Base-by-base conservation (phyloP, 2,113 vertebrate genomes). In the Oceanites oceanicus region DNA sequence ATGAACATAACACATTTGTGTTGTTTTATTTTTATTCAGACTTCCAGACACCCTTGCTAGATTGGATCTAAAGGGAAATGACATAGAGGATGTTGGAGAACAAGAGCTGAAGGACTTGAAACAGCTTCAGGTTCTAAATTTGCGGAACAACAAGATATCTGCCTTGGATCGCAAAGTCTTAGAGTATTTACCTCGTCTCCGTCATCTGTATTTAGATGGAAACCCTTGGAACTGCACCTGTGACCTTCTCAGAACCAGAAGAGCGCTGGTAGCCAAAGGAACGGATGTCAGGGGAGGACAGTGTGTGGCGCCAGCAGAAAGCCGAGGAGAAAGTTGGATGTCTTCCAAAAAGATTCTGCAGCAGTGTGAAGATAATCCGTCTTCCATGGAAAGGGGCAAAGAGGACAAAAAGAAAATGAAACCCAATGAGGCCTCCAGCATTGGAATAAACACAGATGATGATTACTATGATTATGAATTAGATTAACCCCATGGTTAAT, bases 201-300 rank as follows among this genome's bases (percentile, higher is more conserved):
- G 97, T 63, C 95, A 98, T 19, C 96, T 99, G 13, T 98, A 98
- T 79, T 97, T 99, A 59, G 98, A 99, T 45, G 98, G 98, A 58
- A 99, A 99, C 73, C 98, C 98, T 1, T 99, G 98, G 98, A 98
- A 99, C 68, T 99, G 98, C 92, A 99, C 98, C 40, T 99, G 98
- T 61, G 97, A 98, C 61, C 98, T 99, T 44, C 81, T 98, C 36
- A 93, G 92, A 76, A 98, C 96, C 13, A 97, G 98, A 93, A 98
- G 93, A 68, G 86, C 75, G 0, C 92, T 99, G 91, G 93, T 97
- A 75, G 98, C 97, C 83, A 98, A 98, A 84, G 97, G 98, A 40
- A 98, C 98, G 2, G 98, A 98, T 38, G 98, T 98, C 86, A 94
- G 92, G 75, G 97, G 98, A 65, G 98, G 98, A 32, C 96, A 98